A percentile compares a stretch with the other conserved stretches of the same genome.
These are phyloP conservation scores for Menidia menidia DNA, from an alignment of 2,797 vertebrate genomes.

Conservation along the genomic window DNA sequence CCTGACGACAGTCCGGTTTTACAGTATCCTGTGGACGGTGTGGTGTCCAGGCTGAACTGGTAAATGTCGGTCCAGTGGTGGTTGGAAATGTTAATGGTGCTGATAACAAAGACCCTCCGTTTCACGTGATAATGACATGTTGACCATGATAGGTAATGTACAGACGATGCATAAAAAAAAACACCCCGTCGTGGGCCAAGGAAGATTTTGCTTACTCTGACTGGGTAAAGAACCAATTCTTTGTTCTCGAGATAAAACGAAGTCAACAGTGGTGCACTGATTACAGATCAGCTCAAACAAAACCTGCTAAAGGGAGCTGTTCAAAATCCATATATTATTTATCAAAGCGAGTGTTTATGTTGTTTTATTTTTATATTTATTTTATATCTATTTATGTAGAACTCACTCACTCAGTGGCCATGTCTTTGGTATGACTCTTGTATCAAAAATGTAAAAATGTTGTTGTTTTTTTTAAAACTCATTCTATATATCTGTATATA, in stretches of 20 bases:
- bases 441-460: constrained; percentile 82
- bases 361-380: constrained; percentile 85
- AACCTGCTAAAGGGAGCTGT: constrained; percentile 58
- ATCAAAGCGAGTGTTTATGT: constrained; percentile 80
- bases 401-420: constrained; percentile 85
- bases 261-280: constrained; percentile 61
- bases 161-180: constrained; percentile 44
- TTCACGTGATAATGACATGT: constrained; percentile 51
- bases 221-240: constrained; percentile 45
- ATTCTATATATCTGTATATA: constrained; percentile 84
- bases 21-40: constrained; percentile 13
- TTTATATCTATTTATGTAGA: constrained; percentile 83
- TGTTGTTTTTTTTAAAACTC: constrained; percentile 80
- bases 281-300: constrained; percentile 71
- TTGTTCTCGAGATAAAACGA: constrained; percentile 60
- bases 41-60: constrained; percentile 43
- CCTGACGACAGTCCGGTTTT: constrained; percentile 1
- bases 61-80: constrained; percentile 46
- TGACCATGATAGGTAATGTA: constrained; percentile 53
- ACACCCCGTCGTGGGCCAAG: constrained; percentile 28
- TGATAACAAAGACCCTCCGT: constrained; percentile 59
- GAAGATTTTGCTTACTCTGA: constrained; percentile 26
- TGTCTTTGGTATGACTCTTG: constrained; percentile 85
- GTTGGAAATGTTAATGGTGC: constrained; percentile 65
- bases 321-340: constrained; percentile 71